phyloP scores from a whole-genome alignment of 2,888 invertebrate genomes.

The Acanthacorydalis orientalis region DNA sequence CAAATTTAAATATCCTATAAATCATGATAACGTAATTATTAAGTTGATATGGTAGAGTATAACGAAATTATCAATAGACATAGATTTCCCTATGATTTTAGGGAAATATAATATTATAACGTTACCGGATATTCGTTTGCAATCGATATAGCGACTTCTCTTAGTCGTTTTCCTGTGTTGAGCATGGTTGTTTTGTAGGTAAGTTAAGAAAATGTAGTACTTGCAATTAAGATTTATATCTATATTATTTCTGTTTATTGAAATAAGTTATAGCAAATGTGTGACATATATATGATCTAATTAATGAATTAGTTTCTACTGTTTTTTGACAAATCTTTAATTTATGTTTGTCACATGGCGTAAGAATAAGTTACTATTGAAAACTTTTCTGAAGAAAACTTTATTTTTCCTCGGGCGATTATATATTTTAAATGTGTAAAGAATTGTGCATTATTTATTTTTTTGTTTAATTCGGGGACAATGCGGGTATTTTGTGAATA shows the following conservation, averaged over 20 bases:
- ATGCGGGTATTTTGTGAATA: slow-evolving; percentile 19
- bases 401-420: neutral
- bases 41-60: too few relatives aligned
- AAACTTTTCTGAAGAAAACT: neutral
- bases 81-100: too few relatives aligned
- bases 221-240: neutral
- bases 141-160: too few relatives aligned
- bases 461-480: neutral
- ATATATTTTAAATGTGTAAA: neutral
- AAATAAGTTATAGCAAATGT: neutral
- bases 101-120: too few relatives aligned
- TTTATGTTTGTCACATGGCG: slow-evolving; percentile 1
- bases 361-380: neutral
- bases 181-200: slow-evolving; percentile 4
- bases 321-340: neutral
- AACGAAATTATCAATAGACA: too few relatives aligned
- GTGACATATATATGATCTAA: neutral
- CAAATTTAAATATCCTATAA: too few relatives aligned
- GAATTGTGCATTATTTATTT: neutral
- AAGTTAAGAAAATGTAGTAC: neutral
- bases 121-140: too few relatives aligned
- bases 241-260: neutral
- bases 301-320: neutral
- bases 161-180: slow-evolving; percentile 1
- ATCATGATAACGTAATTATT: too few relatives aligned